These are phyloP conservation scores for Salvelinus fontinalis DNA, from an alignment of 2,113 vertebrate genomes.

Conservation along the genomic window DNA sequence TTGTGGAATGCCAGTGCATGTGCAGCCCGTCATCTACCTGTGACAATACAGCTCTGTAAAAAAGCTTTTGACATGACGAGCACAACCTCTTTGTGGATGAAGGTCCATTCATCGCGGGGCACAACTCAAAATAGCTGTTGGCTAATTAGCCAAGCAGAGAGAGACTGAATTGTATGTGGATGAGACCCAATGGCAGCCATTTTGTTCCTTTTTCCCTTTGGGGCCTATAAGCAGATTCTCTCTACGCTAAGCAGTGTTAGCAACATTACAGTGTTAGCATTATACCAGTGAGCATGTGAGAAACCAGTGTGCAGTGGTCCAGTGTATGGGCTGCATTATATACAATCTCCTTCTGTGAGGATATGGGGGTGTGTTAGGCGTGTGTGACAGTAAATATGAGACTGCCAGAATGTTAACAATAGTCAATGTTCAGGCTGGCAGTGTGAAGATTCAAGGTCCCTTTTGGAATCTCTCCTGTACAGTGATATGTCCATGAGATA, in stretches of 20 bases:
- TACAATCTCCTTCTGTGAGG: constrained; percentile 1
- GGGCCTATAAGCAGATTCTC: constrained; percentile 3
- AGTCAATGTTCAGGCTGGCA: background rate
- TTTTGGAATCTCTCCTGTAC: background rate
- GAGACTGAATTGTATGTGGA: background rate
- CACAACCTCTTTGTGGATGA: background rate
- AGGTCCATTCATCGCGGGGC: background rate
- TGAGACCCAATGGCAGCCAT: background rate
- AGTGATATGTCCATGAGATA: background rate
- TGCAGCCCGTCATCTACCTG: constrained; percentile 16
- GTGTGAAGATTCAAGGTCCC: constrained; percentile 1
- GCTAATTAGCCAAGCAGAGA: constrained; percentile 11
- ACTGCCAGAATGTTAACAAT: background rate
- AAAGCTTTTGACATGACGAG: background rate
- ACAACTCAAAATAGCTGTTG: constrained; percentile 29
- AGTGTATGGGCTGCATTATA: background rate
- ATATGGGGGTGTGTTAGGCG: background rate
- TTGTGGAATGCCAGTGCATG: constrained; percentile 43
- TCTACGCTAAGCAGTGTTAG: constrained; percentile 36
- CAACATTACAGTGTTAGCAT: constrained; percentile 16
- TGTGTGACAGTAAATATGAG: constrained; percentile 5
- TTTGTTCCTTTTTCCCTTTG: constrained; percentile 42
- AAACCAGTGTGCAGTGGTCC: background rate
- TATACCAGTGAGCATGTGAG: background rate
- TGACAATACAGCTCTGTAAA: background rate